Evolutionary conservation across 92 coral and sea anemone genomes (phyloP).

Genomic region (Montipora capitata): DNA sequence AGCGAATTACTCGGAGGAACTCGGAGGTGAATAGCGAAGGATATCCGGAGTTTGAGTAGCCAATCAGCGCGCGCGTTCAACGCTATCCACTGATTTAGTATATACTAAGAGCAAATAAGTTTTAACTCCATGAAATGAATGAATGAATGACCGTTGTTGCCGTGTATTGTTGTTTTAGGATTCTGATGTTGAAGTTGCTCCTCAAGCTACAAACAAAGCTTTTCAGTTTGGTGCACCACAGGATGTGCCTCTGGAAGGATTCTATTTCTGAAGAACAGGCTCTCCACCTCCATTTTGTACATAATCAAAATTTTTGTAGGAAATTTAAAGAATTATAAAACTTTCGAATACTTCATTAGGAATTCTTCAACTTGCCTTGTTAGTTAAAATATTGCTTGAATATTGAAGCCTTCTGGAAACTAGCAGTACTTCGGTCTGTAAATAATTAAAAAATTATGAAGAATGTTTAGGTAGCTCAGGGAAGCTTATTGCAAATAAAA

Average conservation of each 20-base stretch:
- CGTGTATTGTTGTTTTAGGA: not conserved
- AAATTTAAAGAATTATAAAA: not conserved
- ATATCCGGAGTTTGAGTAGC: too few species aligned
- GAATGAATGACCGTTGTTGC: too few species aligned
- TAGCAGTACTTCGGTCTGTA: not conserved
- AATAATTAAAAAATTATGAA: not conserved
- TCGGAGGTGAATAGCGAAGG: too few species aligned
- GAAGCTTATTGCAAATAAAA: not conserved
- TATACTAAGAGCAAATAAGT: too few species aligned
- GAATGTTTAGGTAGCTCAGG: not conserved
- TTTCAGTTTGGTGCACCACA: slow-evolving; percentile 82
- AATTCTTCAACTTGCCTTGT: not conserved
- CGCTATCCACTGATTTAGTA: too few species aligned
- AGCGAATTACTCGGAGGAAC: too few species aligned
- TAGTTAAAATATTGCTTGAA: slow-evolving; percentile 17
- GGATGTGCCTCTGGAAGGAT: slow-evolving; percentile 74
- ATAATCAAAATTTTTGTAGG: not conserved
- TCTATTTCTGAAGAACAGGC: slow-evolving; percentile 57
- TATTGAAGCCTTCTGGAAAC: too few species aligned
- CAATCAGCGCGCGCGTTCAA: too few species aligned
- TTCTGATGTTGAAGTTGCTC: slow-evolving; percentile 76
- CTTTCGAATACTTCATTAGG: not conserved
- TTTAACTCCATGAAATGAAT: too few species aligned
- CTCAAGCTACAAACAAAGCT: slow-evolving; percentile 74
- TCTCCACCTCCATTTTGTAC: not conserved